Conservation (phyloP, 2,113 vertebrate species). For the Dasyornis broadbenti region DNA sequence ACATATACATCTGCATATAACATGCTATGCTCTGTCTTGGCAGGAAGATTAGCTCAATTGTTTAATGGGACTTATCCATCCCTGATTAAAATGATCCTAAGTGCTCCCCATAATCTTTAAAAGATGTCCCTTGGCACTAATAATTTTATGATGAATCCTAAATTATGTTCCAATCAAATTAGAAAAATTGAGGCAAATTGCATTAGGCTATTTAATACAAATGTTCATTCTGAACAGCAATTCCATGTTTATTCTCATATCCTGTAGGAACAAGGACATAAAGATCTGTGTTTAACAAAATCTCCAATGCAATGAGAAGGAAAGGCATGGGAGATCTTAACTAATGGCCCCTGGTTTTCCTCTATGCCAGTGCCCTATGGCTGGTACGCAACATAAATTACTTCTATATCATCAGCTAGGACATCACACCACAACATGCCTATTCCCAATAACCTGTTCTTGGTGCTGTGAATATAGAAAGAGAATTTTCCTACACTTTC, state of each 20-base stretch:
- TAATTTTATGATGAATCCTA: conserved; percentile 1
- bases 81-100: conserved; percentile 15
- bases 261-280: neutral
- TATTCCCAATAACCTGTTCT: neutral
- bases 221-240: neutral
- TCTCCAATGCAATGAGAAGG: neutral
- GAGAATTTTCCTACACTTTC: neutral
- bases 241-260: neutral
- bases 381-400: neutral
- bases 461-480: neutral
- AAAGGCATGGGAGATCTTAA: neutral
- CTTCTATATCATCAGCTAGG: neutral
- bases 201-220: conserved; percentile 21
- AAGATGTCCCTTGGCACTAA: neutral
- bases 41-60: neutral
- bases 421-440: neutral
- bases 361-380: neutral
- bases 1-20: neutral
- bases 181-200: conserved; percentile 14
- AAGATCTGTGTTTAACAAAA: conserved; percentile 1
- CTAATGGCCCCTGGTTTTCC: neutral
- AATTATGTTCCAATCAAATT: neutral
- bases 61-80: neutral
- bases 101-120: neutral
- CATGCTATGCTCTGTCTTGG: neutral